Evolutionary conservation across 2,888 invertebrate species (phyloP).

Genomic region (Drosophila macrothrix): DNA sequence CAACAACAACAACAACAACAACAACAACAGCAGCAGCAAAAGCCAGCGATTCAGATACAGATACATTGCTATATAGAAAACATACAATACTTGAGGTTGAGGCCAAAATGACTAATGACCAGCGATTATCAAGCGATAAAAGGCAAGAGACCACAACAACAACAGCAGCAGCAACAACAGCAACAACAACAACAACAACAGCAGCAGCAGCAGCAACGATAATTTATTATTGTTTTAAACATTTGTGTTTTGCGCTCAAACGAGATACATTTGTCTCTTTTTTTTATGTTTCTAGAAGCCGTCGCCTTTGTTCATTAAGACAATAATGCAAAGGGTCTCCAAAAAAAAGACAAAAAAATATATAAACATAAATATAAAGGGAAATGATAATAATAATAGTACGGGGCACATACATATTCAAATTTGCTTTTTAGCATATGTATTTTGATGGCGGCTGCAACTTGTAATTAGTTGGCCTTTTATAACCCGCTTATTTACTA

Average conservation of each 20-base stretch:
- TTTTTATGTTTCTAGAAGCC: slow-evolving; percentile 33
- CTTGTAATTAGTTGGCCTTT: slow-evolving; percentile 82
- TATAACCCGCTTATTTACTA: slow-evolving; percentile 70
- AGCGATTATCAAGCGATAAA: slow-evolving; percentile 83
- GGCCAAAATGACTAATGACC: slow-evolving; percentile 84
- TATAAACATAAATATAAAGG: slow-evolving; percentile 18
- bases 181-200: slow-evolving; percentile 31
- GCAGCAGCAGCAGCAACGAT: slow-evolving; percentile 59
- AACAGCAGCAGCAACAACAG: slow-evolving; percentile 42
- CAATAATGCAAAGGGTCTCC: slow-evolving; percentile 55
- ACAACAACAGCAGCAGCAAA: slow-evolving; percentile 42
- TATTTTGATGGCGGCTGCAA: slow-evolving; percentile 48
- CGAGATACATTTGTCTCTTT: slow-evolving; percentile 77
- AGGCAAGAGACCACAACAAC: slow-evolving; percentile 66
- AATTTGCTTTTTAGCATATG: slow-evolving; percentile 48
- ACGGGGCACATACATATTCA: slow-evolving; percentile 48
- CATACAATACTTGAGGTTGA: slow-evolving; percentile 79
- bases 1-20: slow-evolving; percentile 32
- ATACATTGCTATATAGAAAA: slow-evolving; percentile 76
- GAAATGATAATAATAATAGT: slow-evolving; percentile 13
- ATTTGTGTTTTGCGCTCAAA: slow-evolving; percentile 81
- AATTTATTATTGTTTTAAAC: slow-evolving; percentile 82
- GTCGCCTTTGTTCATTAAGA: slow-evolving; percentile 75
- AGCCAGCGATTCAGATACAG: slow-evolving; percentile 64
- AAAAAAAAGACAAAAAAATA: slow-evolving; percentile 19